Base-by-base conservation (phyloP, 1,140 invertebrate species). In the Musca vetustissima region DNA sequence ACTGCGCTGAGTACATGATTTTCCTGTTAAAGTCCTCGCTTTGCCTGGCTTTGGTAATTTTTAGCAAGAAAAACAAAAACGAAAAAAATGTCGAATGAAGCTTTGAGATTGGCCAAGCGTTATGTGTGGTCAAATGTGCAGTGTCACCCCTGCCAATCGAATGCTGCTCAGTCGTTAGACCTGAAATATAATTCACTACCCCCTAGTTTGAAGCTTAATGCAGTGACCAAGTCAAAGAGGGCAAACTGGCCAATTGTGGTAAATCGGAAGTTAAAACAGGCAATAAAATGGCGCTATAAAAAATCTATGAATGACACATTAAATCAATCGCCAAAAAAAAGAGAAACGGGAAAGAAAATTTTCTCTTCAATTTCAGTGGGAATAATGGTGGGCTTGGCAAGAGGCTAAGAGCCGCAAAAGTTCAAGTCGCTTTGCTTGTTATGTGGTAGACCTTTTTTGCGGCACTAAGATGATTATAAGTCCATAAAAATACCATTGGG, bases 261-360 rank as follows among this genome's bases (percentile, higher is more conserved):
- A 81, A 81, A 81, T 81, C 79, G 79, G 79, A 81, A 81, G 79
- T 81, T 81, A 81, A 81, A 80, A 74, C 73, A 73, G 79, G 79
- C 75, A 79, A 81, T 81, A 81, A 81, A 81, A 81, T 72, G 73
- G 65, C 72, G 79, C 76, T 78, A 81, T 81, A 81, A 81, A 81
- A 65, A 81, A 79, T 79, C 79, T 80, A 79, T 81, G 79, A 81
- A 81, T 81, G 79, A 81, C 79, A 79, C 79, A 81, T 81, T 81
- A 81, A 81, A 81, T 81, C 79, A 81, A 81, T 81, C 79, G 79
- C 79, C 77, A 76, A 81, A 81, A 72, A 32, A 69, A n/a, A 50
- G n/a, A n/a, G n/a, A n/a, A 47, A 17, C 13, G 59, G 66, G 65
- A 24, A 69, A 66, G 36, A 43, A 25, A 43, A 69, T 43, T 43